Conservation (phyloP, 2,113 vertebrate genomes). For the Microcebus jonahi region DNA sequence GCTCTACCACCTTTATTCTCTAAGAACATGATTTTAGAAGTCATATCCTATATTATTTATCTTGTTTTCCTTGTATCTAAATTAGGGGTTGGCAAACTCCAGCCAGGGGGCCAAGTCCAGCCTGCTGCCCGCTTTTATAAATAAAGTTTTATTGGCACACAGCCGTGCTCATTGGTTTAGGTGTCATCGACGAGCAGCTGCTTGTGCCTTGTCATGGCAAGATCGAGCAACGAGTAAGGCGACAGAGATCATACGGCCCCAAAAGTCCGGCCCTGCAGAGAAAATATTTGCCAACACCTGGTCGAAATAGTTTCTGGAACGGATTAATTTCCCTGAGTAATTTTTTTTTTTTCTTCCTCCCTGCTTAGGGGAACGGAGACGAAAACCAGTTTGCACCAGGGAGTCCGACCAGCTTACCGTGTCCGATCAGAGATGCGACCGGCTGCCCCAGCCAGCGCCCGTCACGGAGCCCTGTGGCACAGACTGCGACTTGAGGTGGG, state of each 20-base stretch:
- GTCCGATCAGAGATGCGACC: constrained; percentile 96
- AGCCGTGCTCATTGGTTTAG: neutral
- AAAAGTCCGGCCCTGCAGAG: neutral
- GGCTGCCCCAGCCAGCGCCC: constrained; percentile 87
- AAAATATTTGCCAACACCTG: neutral
- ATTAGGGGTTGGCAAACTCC: neutral
- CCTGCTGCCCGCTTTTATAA: neutral
- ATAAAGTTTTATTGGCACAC: constrained; percentile 38
- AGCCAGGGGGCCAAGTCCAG: neutral
- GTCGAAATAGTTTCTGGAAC: neutral
- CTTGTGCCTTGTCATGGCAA: neutral
- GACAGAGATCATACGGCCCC: neutral
- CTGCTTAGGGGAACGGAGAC: constrained; percentile 91
- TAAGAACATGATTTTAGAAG: constrained; percentile 4
- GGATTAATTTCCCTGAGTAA: constrained; percentile 13
- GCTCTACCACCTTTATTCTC: neutral
- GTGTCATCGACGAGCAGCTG: neutral
- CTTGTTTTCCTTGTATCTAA: constrained; percentile 11
- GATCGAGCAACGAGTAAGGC: neutral
- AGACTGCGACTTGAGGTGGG: constrained; percentile 96
- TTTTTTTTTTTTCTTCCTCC: neutral
- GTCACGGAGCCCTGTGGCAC: constrained; percentile 92
- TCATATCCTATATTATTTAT: neutral
- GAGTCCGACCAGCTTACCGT: constrained; percentile 95
- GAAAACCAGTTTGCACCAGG: constrained; percentile 93